Base-by-base conservation (phyloP, 2,888 invertebrate genomes). In the Stenichneumon culpator region DNA sequence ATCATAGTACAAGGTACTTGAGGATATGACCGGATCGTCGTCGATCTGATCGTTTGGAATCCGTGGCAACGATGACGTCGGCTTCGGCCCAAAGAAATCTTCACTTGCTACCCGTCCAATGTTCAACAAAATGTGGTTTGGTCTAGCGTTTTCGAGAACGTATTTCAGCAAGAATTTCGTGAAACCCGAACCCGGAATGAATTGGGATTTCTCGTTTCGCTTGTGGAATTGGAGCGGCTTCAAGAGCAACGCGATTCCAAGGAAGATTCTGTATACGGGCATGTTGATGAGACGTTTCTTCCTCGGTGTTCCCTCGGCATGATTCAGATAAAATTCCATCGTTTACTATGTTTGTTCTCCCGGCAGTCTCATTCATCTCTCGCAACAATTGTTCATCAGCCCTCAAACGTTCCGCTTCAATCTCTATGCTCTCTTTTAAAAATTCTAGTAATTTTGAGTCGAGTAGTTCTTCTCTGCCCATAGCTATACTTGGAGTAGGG, bases 351-450 rank as follows among this genome's bases (percentile, higher is more conserved):
- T 47, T 82, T 32, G 57, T 25, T 67, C 19, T 32, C 52, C n/a
- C 16, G 3, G 11, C 39, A 22, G 19, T 70, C 22, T 44, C 36
- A 2, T 39, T 6, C 32, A 70, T 70, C 16, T 14, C 70, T 14
- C 28, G 52, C 63, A 70, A 72, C 63, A 63, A 28, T 70, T 70
- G 54, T 28, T 65, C n/a, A 72, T 67, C 47, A 32, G 65, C 67
- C 11, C 57, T 67, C n/a, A 52, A 72, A 1, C 54, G n/a, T 57
- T 25, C 44, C 67, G 44, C 44, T 54, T 72, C 72, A 52, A 67
- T 57, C 1, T 14, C 32, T 25, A 57, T 36, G 47, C n/a, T 63
- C 19, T 78, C 19, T 32, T 70, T 67, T n/a, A 72, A 47, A 19
- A 72, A 65, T 57, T 67, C 6, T 16, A 65, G n/a, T 57, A 73